Conservation (phyloP, 35 echinoderm and acorn worm species). For the Lytechinus variegatus region DNA sequence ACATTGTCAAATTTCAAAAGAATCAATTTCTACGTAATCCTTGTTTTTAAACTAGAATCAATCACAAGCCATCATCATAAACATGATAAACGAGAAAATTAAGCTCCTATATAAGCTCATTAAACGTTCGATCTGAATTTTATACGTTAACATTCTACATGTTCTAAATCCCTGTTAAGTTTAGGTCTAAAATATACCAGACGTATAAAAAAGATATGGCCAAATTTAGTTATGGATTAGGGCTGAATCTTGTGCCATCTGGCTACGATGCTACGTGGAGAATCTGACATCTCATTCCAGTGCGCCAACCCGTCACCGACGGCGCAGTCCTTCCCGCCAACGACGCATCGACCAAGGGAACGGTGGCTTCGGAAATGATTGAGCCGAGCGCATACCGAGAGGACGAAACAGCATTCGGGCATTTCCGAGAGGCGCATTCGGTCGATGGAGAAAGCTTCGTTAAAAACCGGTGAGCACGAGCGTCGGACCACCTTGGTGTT, state of each 20-base stretch:
- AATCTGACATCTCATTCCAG: slow-evolving; percentile 56
- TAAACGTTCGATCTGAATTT: too few relatives aligned
- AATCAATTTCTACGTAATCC: too few relatives aligned
- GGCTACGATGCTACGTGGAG: slow-evolving; percentile 28
- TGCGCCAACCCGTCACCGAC: slow-evolving; percentile 45
- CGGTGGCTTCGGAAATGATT: slow-evolving; percentile 36
- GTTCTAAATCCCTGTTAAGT: too few relatives aligned
- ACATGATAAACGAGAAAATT: too few relatives aligned
- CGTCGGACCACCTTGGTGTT: slow-evolving; percentile 66
- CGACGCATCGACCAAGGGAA: slow-evolving; percentile 27
- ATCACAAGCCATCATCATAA: too few relatives aligned
- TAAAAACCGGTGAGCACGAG: slow-evolving; percentile 66
- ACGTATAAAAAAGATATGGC: too few relatives aligned
- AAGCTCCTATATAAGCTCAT: too few relatives aligned
- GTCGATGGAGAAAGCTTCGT: slow-evolving; percentile 84
- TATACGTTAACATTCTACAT: too few relatives aligned
- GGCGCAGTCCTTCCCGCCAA: slow-evolving; percentile 40
- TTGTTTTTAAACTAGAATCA: too few relatives aligned
- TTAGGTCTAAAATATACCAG: too few relatives aligned
- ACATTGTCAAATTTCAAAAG: too few relatives aligned
- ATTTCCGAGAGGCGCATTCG: slow-evolving; percentile 52
- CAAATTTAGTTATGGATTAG: neutral
- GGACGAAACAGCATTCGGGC: slow-evolving; percentile 60
- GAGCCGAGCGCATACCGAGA: slow-evolving; percentile 52
- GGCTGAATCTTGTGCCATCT: slow-evolving; percentile 46